A percentile compares a stretch with the other conserved stretches of the same genome.
These are phyloP conservation scores for Miopithecus talapoin DNA, from an alignment of 2,797 vertebrate species.

Conservation along the genomic window DNA sequence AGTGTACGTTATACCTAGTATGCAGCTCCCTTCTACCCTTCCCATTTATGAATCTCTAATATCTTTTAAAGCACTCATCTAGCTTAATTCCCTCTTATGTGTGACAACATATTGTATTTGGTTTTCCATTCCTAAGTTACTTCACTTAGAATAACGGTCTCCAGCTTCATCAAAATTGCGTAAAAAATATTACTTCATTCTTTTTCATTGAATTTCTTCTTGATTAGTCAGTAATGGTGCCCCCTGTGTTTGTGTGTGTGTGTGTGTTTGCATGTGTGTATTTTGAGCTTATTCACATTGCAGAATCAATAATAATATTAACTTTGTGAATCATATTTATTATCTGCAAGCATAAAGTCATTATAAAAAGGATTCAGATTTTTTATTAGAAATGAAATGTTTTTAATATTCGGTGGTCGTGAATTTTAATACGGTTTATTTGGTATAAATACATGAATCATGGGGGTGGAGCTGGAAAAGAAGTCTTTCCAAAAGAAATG, in stretches of 20 bases:
- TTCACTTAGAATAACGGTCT: neutral
- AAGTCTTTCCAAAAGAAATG: neutral
- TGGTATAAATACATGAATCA: neutral
- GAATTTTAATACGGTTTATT: neutral
- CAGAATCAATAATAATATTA: neutral
- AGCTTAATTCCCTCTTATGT: neutral
- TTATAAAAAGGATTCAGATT: neutral
- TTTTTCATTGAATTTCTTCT: neutral
- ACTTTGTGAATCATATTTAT: neutral
- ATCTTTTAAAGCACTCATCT: neutral
- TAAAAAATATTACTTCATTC: neutral
- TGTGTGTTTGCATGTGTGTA: neutral
- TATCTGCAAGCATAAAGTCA: neutral
- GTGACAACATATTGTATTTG: neutral
- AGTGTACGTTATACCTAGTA: neutral
- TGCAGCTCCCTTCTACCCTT: neutral
- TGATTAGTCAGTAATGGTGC: neutral
- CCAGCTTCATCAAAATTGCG: neutral
- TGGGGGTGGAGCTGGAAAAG: neutral
- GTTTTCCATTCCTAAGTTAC: too few relatives aligned
- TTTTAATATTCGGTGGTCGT: neutral
- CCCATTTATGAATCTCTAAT: neutral
- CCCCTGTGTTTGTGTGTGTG: fast-evolving
- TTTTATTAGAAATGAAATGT: neutral
- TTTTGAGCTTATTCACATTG: neutral